Percentiles rank a stretch among this genome's conserved stretches.
Conservation (phyloP, 2,113 vertebrate genomes). For the Casuarius casuarius region DNA sequence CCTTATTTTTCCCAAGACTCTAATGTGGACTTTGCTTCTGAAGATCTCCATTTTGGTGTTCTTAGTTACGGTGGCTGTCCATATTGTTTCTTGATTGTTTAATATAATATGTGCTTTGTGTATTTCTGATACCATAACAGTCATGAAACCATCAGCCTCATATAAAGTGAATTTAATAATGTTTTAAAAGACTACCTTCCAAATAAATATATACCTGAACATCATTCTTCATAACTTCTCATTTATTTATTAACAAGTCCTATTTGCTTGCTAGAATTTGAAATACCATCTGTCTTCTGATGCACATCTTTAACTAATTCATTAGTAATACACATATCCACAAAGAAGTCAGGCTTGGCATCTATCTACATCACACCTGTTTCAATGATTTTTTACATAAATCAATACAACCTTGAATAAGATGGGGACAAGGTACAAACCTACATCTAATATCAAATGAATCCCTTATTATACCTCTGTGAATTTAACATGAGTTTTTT, state of each 20-base stretch:
- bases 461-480: neutral
- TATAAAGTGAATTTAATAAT: neutral
- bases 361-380: neutral
- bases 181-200: neutral
- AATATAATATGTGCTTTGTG: neutral
- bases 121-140: neutral
- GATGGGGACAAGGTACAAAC: neutral
- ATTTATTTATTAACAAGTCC: neutral
- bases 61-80: neutral
- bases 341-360: neutral
- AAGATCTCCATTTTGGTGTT: neutral
- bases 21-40: neutral
- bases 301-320: neutral
- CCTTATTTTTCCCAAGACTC: neutral
- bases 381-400: neutral
- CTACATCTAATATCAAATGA: neutral
- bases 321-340: neutral
- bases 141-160: neutral
- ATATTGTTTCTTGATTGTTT: neutral
- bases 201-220: neutral
- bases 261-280: neutral
- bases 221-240: neutral
- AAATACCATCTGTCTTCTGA: neutral
- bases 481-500: neutral
- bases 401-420: neutral